Base-by-base conservation (phyloP, 2,888 invertebrate species). In the Drosophila acutilabella region DNA sequence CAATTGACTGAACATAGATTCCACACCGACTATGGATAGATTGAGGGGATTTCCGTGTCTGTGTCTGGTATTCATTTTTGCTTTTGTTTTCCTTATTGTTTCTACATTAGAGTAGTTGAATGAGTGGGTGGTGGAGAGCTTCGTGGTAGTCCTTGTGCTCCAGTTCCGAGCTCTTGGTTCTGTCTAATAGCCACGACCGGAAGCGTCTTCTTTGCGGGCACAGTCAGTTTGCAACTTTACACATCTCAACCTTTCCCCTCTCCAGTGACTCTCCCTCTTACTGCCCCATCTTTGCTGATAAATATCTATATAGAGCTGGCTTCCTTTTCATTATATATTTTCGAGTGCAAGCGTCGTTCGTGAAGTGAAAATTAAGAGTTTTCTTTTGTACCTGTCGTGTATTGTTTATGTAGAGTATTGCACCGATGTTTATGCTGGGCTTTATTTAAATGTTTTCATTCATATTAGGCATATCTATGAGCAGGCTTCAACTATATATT, bases 201-300 rank as follows among this genome's bases (percentile, higher is more conserved):
- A 89, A 83, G 87, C 78, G 86, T 73, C 82, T 80, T 82, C 86
- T 79, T 88, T 84, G 66, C 80, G 50, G 65, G 62, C 56, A 47
- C 41, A 26, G 66, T 48, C 81, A 65, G 56, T 64, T 53, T 56
- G 7, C 41, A 47, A 36, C 64, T 54, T 30, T 13, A 30, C 51
- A 33, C 11, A 5, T 13, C 36, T 36, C 13, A 36, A 36, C 4
- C 13, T 13, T 8, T 13, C 11, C 2, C 2, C 30, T 30, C 30
- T 2, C 8, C 7, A n/a, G 2, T 30, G 30, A 26, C 7, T 30
- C 30, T 30, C 8, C 8, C 36, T 33, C 26, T 41, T 4, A 10
- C 10, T 14, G 33, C 14, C 30, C 14, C 26, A 4, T 45, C 11
- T 47, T 16, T 7, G 23, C 10, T 45, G 11, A 6, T 36, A 52